phyloP scores from a whole-genome alignment of 2,113 vertebrate genomes.

The Rana temporaria region DNA sequence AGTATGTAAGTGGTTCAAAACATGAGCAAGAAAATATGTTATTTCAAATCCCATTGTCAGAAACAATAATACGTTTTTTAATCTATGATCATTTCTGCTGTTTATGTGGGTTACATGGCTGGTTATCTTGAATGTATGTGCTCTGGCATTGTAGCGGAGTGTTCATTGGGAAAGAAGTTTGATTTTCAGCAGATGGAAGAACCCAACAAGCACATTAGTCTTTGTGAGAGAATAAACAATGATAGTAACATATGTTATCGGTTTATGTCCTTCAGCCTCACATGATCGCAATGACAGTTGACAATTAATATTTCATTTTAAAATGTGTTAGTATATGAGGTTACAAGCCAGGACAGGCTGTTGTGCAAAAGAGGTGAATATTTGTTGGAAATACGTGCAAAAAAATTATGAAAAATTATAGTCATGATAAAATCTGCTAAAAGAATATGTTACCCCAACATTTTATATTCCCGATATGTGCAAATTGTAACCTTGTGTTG shows the following conservation, averaged over 20 bases:
- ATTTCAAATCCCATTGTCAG: slow-evolving; percentile 15
- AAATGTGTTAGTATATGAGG: background rate
- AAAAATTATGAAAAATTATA: too few relatives aligned
- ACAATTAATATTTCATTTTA: slow-evolving; percentile 10
- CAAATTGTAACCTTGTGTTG: too few relatives aligned
- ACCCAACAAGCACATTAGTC: background rate
- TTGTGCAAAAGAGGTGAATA: too few relatives aligned
- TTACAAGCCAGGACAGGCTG: too few relatives aligned
- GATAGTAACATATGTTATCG: slow-evolving; percentile 14
- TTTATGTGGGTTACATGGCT: background rate
- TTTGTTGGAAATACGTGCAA: too few relatives aligned
- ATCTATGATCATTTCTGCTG: slow-evolving; percentile 2
- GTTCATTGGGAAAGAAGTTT: background rate
- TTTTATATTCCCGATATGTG: too few relatives aligned
- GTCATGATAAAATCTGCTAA: too few relatives aligned
- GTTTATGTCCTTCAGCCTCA: background rate
- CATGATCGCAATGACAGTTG: background rate
- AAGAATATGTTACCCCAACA: too few relatives aligned
- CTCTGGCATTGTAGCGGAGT: slow-evolving; percentile 1
- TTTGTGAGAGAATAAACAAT: background rate
- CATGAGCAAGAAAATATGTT: slow-evolving; percentile 3
- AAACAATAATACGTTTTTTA: background rate
- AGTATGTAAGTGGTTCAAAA: slow-evolving; percentile 1
- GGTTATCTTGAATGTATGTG: background rate
- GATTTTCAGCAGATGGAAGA: slow-evolving; percentile 32